phyloP scores from a whole-genome alignment of 2,113 vertebrate genomes.

The Rhinolophus ferrumequinum region DNA sequence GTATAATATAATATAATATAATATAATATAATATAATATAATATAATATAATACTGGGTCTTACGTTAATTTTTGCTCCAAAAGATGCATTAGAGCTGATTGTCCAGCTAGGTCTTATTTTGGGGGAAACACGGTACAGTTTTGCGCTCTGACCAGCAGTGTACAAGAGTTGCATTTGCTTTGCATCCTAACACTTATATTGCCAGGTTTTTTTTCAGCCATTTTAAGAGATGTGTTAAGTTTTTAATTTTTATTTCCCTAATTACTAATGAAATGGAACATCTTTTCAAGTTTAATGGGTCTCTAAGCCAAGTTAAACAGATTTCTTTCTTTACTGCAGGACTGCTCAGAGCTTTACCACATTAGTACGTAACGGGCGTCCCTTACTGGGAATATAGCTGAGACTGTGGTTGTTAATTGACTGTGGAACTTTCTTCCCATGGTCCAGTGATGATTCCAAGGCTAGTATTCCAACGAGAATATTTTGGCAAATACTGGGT shows the following conservation, averaged over 20 bases:
- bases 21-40: too few relatives aligned
- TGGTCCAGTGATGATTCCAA: not conserved
- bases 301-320: not conserved
- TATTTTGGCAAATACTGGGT: not conserved
- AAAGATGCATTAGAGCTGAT: too few relatives aligned
- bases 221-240: not conserved
- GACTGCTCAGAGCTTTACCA: not conserved
- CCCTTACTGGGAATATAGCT: not conserved
- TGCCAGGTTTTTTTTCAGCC: not conserved
- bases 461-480: not conserved
- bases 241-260: not conserved
- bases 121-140: not conserved
- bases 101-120: too few relatives aligned
- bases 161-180: too few relatives aligned
- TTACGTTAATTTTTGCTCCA: too few relatives aligned
- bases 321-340: not conserved
- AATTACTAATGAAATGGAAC: not conserved
- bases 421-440: not conserved
- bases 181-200: not conserved
- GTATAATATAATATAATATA: too few relatives aligned
- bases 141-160: not conserved
- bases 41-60: too few relatives aligned
- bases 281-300: not conserved
- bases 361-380: not conserved
- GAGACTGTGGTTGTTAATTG: not conserved